Conservation (phyloP, 2,888 invertebrate species). For the Teinopalpus imperialis region DNA sequence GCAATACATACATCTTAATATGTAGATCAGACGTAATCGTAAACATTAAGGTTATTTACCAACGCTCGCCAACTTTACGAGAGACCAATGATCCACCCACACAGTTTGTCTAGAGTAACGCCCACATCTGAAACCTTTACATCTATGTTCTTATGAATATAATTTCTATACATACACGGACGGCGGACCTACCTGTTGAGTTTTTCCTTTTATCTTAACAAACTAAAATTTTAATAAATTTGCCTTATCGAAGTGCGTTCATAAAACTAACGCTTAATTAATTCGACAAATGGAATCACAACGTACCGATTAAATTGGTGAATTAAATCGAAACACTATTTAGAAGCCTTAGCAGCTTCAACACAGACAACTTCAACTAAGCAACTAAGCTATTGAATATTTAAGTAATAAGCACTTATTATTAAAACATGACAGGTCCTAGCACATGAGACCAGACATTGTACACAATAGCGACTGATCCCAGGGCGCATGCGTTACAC, state of each 20-base stretch:
- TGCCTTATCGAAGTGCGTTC: slow-evolving; percentile 13
- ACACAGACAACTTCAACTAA: no score
- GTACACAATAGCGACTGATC: slow-evolving; percentile 52
- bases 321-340: neutral
- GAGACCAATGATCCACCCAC: slow-evolving; percentile 61
- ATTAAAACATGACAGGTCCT: slow-evolving; percentile 62
- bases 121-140: slow-evolving; percentile 49
- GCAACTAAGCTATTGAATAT: slow-evolving; percentile 20
- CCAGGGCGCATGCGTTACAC: slow-evolving; percentile 36
- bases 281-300: neutral
- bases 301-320: neutral
- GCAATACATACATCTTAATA: no score
- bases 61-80: slow-evolving; percentile 45
- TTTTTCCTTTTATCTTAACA: slow-evolving; percentile 38
- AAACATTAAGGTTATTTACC: slow-evolving; percentile 48
- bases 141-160: slow-evolving; percentile 37
- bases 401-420: slow-evolving; percentile 48
- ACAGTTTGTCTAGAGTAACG: slow-evolving; percentile 66
- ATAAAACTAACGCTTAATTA: neutral
- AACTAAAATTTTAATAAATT: slow-evolving; percentile 1
- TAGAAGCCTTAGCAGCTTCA: neutral
- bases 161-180: slow-evolving; percentile 44
- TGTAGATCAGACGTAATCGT: neutral
- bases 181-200: slow-evolving; percentile 66
- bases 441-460: slow-evolving; percentile 50